Base-by-base conservation (phyloP, 1,140 invertebrate genomes). In the Amphibalanus amphitrite region DNA sequence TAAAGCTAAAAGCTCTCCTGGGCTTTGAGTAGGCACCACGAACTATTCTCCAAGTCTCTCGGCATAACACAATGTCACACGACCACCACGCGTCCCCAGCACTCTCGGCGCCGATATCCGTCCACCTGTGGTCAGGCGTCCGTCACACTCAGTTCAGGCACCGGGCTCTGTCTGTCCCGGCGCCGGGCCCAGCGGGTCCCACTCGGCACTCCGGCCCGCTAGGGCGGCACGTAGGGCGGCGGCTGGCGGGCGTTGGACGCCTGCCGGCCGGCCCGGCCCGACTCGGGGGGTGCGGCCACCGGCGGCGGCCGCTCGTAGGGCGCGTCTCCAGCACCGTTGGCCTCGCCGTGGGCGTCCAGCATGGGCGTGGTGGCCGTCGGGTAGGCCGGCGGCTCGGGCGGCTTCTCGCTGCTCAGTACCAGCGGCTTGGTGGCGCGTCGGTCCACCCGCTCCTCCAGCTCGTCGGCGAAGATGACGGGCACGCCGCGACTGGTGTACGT, bases 361-460 rank as follows among this genome's bases (percentile, higher is more conserved):
- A 79, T 83, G 70, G 82, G 85, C 69, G 84, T 82, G 79, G 73
- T 81, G 78, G 75, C 82, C 72, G 86, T 84, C 74, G 87, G 87
- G 77, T 90, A 90, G 71, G 88, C 88, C 3, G 89, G 89, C 13
- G 88, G 87, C 72, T 93, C 80, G 0, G 93, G 92, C 29, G 93
- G 92, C 78, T 93, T 93, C 78, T 95, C 93, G 75, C 95, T 92
- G 75, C 93, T 91, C 79, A 95, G 85, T 74, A 96, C 95, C 1
- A 96, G 87, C 1, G 93, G 93, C 59, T 88, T 88, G 81, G 95
- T 95, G 76, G 92, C 91, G 40, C 90, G 87, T 71, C 78, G 79
- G 79, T 89, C 89, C 0, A 89, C 90, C 77, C 92, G 90, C 77
- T 96, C 93, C 75, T 94, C 92, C 25, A 95, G 82, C 79, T 97